Base-by-base conservation (phyloP, 2,888 invertebrate genomes). In the Erebia ligea region DNA sequence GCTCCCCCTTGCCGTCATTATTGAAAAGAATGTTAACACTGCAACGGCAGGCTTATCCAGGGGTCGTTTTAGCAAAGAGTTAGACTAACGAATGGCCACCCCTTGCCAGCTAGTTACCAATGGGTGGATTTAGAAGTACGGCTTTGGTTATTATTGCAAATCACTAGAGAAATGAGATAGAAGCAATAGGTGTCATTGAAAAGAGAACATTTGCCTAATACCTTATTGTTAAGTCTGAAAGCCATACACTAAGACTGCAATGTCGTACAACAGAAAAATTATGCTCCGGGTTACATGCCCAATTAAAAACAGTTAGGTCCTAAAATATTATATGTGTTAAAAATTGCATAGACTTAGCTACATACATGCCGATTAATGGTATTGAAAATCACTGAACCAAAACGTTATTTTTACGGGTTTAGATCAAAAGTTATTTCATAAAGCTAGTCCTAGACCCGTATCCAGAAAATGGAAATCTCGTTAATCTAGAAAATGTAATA, bases 11-110 rank as follows among this genome's bases (percentile, higher is more conserved):
- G 70, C 81, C 85, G 84, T 91, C 91, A 91, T 92, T 92, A 92
- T 92, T 92, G 91, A 92, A 91, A 92, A 90, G 91, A 92, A 92
- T 92, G 91, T 92, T 91, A 92, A 88, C 89, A 89, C 87, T 84
- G 87, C 90, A 89, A 83, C 87, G 83, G 87, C 90, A 89, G 84
- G 86, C 89, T 92, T 89, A 92, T 89, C 89, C 86, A 77, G 84
- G 90, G 91, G 86, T 92, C 90, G 89, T 86, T 89, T 92, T 90
- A 91, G 91, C 91, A 91, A 92, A 92, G 92, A 93, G 92, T 93
- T 92, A 87, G 84, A 84, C 90, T 92, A 93, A 92, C 91, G 92
- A 93, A 91, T 89, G 84, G 86, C 82, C 84, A 82, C 91, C 90
- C 91, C 82, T 85, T 80, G 57, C 64, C 57, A 48, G 59, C 64